These are phyloP conservation scores for Hymenopus coronatus DNA, from an alignment of 2,888 invertebrate species.

Conservation along the genomic window DNA sequence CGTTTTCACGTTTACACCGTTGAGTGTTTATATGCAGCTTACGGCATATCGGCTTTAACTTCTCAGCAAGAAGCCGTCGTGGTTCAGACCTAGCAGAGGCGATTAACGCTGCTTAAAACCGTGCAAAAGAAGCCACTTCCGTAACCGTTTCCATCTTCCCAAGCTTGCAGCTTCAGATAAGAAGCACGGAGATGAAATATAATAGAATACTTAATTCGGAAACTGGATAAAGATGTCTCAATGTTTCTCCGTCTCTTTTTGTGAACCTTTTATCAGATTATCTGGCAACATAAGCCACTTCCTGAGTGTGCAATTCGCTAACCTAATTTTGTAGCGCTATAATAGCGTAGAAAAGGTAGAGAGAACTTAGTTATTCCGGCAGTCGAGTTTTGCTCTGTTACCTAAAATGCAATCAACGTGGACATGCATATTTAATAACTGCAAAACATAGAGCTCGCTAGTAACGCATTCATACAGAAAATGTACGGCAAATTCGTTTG, in stretches of 20 bases:
- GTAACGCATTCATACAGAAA: too few species aligned
- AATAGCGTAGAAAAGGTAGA: not conserved
- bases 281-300: not conserved
- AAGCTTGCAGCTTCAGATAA: not conserved
- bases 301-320: not conserved
- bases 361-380: not conserved
- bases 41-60: not conserved
- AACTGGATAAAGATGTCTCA: too few species aligned
- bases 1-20: too few species aligned
- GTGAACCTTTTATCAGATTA: not conserved
- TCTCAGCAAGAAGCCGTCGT: not conserved
- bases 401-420: not conserved
- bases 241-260: too few species aligned
- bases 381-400: not conserved
- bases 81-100: not conserved
- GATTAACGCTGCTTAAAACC: not conserved
- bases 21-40: too few species aligned
- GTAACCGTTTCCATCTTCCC: not conserved
- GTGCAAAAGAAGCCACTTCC: not conserved
- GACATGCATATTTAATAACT: not conserved
- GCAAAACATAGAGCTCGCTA: not conserved
- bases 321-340: not conserved
- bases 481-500: too few species aligned
- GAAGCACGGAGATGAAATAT: not conserved
- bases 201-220: too few species aligned